Percentiles rank a stretch among this genome's conserved stretches.
phyloP scores from a whole-genome alignment of 2,797 vertebrate species.

The Rhinophrynus dorsalis region DNA sequence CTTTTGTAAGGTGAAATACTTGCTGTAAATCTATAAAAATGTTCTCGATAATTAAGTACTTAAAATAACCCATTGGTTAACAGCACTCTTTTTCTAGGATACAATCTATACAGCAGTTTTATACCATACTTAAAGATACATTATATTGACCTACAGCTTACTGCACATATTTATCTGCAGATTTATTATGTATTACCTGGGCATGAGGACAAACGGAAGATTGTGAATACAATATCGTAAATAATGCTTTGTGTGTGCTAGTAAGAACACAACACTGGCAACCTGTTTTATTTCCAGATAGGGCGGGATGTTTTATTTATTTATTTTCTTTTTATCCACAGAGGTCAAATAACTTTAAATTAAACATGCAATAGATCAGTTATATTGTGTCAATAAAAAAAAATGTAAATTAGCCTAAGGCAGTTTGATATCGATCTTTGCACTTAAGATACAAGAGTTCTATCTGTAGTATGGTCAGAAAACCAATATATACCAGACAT shows the following conservation, averaged over 20 bases:
- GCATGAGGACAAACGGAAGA: constrained; percentile 23
- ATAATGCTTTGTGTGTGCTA: constrained; percentile 23
- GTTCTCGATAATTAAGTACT: constrained; percentile 42
- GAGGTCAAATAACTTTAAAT: constrained; percentile 8
- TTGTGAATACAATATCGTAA: constrained; percentile 33
- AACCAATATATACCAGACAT: too few relatives aligned
- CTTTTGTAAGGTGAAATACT: constrained; percentile 37
- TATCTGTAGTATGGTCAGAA: too few relatives aligned
- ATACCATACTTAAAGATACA: constrained; percentile 32
- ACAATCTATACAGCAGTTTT: constrained; percentile 39
- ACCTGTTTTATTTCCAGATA: constrained; percentile 14
- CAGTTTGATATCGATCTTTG: too few relatives aligned
- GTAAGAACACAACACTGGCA: neutral
- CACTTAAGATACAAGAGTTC: too few relatives aligned
- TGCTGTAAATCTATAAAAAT: constrained; percentile 46
- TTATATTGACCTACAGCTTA: constrained; percentile 45
- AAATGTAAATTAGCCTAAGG: too few relatives aligned
- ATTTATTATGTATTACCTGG: constrained; percentile 42
- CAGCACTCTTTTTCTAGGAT: constrained; percentile 23
- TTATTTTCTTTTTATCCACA: neutral
- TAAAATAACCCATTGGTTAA: constrained; percentile 39
- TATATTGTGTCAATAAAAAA: too few relatives aligned
- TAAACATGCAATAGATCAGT: too few relatives aligned
- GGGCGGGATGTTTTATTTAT: neutral
- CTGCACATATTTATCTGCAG: constrained; percentile 40